Conservation (phyloP, 2,797 vertebrate species). For the Chrysocyon brachyurus region DNA sequence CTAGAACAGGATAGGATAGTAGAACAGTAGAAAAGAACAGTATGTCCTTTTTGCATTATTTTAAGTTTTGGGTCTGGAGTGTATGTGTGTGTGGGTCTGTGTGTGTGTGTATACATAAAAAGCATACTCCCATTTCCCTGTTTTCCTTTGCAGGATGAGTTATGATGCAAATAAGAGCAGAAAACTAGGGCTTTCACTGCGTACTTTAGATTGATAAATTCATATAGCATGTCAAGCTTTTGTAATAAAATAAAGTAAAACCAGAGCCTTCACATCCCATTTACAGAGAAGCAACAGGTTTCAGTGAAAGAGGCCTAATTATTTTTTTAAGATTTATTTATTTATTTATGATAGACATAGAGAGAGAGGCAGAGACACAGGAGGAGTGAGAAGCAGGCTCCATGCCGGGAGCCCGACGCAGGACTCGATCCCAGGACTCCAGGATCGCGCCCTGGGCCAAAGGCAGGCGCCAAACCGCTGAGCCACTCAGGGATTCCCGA, state of each 20-base stretch:
- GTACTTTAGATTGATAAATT: not conserved
- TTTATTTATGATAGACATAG: too few species aligned
- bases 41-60: not conserved
- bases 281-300: not conserved
- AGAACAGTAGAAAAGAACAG: not conserved
- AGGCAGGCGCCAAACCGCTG: too few species aligned
- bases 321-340: too few species aligned
- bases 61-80: too few species aligned
- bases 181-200: not conserved
- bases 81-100: not conserved
- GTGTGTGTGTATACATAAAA: not conserved
- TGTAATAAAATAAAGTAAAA: conserved; percentile 45
- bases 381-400: too few species aligned
- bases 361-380: too few species aligned
- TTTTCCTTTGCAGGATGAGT: not conserved
- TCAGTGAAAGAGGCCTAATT: not conserved
- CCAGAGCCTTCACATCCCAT: not conserved
- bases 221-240: not conserved
- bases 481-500: not conserved
- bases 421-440: too few species aligned
- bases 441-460: too few species aligned
- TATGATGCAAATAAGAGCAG: not conserved
- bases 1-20: not conserved
- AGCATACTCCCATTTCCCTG: not conserved
- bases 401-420: too few species aligned